Conservation (phyloP, 2,888 invertebrate species). For the Tubiluchus corallicola region DNA sequence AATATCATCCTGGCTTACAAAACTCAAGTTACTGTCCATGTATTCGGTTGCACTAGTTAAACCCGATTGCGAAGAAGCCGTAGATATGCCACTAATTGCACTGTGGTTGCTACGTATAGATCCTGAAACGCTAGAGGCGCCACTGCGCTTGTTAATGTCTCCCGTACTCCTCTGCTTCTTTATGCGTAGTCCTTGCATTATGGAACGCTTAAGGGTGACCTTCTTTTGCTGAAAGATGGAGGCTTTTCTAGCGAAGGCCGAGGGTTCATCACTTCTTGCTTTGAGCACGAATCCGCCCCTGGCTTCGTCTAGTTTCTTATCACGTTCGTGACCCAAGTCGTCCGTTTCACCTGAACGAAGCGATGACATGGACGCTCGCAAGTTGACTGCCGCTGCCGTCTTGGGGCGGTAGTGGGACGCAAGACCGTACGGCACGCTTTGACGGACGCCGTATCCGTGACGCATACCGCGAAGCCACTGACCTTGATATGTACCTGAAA, state of each 20-base stretch:
- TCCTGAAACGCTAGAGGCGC: constrained; percentile 9
- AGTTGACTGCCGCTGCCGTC: constrained; percentile 31
- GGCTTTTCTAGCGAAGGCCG: constrained; percentile 50
- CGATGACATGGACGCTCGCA: constrained; percentile 57
- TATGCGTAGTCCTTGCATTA: constrained; percentile 49
- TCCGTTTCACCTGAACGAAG: constrained; percentile 26
- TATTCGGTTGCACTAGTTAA: constrained; percentile 65
- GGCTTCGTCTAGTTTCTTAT: constrained; percentile 73
- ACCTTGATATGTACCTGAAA: constrained; percentile 48
- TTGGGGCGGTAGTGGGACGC: constrained; percentile 79
- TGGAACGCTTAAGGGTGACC: too few relatives aligned
- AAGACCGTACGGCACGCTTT: constrained; percentile 88
- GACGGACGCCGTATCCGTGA: constrained; percentile 97
- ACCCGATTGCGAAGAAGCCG: constrained; percentile 78
- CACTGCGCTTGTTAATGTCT: constrained; percentile 10
- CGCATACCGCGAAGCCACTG: too few relatives aligned
- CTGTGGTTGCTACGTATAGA: constrained; percentile 19
- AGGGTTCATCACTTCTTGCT: constrained; percentile 74
- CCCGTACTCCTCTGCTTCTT: constrained; percentile 64
- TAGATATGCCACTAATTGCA: constrained; percentile 26
- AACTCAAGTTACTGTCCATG: constrained; percentile 49
- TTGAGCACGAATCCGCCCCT: constrained; percentile 94
- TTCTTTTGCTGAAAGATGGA: constrained; percentile 60
- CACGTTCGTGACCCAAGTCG: constrained; percentile 49
- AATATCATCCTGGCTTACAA: constrained; percentile 59